Base-by-base conservation (phyloP, 2,888 invertebrate species). In the Chorisops tibialis region DNA sequence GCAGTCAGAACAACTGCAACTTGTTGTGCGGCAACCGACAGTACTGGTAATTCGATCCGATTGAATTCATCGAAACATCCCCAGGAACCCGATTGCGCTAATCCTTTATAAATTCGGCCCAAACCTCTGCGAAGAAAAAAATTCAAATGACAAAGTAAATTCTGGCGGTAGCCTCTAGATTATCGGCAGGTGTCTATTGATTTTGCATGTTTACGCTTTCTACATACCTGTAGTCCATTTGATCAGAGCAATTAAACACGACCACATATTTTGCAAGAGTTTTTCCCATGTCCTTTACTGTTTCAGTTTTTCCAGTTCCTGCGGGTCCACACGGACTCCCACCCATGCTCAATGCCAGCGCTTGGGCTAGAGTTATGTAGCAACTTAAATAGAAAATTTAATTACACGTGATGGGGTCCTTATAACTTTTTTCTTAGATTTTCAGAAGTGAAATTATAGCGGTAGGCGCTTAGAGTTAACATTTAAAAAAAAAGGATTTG, bases 51-150 rank as follows among this genome's bases (percentile, higher is more conserved):
- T 76, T 96, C 96, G 64, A 96, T 96, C 30, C 93, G 84, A 78
- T 96, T 96, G 80, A 97, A 96, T 80, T 97, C 96, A 76, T 97
- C 97, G 76, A 97, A 97, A 72, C 97, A 97, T 1, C 97, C 96
- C 96, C 97, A 97, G 0, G 95, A 89, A 2, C 97, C 96, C 4
- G 96, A 95, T 77, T 97, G 96, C 0, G 96, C 90, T 52, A 97
- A 79, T 19, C 96, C 95, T 82, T 96, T 96, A 78, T 95, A 96
- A 71, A 96, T 96, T 67, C 96, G 85, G 1, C 96, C 96, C 7
- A 96, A 81, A 30, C 96, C 96, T 76, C 95, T 87, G 72, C 4
- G 67, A 14, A 11, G 1, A 14, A 16, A n/a, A 41, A 41, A 14
- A 7, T 11, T 68, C 12, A 41, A 16, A n/a, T n/a, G 6, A 41